Conservation (phyloP, 2,113 vertebrate species). For the Nothocercus julius region DNA sequence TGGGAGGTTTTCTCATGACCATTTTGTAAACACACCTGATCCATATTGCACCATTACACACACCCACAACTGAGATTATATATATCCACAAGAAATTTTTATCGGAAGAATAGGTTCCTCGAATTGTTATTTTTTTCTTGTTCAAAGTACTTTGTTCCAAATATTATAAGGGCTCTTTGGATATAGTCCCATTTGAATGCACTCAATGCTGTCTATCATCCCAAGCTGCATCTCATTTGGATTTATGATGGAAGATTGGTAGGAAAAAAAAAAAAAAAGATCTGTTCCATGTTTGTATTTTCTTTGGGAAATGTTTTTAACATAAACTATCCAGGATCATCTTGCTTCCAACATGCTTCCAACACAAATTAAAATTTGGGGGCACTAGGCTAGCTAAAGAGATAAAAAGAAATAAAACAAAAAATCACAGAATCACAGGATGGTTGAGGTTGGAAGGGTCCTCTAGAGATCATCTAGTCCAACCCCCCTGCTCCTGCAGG, state of each 20-base stretch:
- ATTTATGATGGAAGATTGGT: background rate
- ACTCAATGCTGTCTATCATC: background rate
- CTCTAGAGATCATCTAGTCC: too few species aligned
- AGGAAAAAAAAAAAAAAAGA: background rate
- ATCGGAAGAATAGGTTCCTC: background rate
- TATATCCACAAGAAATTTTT: too few species aligned
- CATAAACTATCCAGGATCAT: background rate
- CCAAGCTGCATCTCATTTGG: background rate
- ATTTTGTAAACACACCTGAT: background rate
- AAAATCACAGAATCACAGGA: too few species aligned
- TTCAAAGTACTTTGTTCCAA: background rate
- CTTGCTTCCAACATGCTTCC: background rate
- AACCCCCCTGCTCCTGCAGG: background rate
- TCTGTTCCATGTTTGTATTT: background rate
- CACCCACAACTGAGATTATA: background rate
- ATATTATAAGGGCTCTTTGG: background rate
- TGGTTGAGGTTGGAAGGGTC: too few species aligned
- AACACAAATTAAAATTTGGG: background rate
- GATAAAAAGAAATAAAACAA: background rate
- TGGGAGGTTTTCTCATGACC: background rate
- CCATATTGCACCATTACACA: background rate
- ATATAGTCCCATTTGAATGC: background rate
- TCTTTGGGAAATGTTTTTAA: background rate
- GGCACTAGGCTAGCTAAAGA: background rate
- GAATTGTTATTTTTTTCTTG: background rate